phyloP scores from a whole-genome alignment of 2,888 invertebrate species.

The Zaprionus obscuricornis region DNA sequence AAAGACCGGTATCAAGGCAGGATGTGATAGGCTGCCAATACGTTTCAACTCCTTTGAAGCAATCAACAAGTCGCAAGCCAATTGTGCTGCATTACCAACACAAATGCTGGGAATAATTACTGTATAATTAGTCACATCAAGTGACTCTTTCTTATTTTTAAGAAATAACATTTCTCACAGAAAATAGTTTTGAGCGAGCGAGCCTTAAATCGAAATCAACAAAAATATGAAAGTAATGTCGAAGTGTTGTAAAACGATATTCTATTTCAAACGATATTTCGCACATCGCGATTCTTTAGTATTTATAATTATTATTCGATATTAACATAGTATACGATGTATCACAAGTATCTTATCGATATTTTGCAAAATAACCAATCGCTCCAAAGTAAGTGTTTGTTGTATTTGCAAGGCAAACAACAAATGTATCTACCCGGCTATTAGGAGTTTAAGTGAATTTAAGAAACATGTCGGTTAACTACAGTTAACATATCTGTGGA shows the following conservation, averaged over 20 bases:
- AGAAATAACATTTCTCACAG: conserved; percentile 74
- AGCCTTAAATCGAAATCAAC: conserved; percentile 39
- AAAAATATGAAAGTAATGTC: conserved; percentile 73
- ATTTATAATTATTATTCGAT: too few relatives aligned
- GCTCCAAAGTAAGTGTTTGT: too few relatives aligned
- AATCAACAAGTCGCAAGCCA: conserved; percentile 92
- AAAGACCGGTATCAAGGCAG: conserved; percentile 90
- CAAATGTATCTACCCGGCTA: conserved; percentile 37
- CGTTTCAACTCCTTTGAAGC: conserved; percentile 88
- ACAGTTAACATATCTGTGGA: conserved; percentile 96
- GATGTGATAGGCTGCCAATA: conserved; percentile 89
- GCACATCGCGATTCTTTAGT: too few relatives aligned
- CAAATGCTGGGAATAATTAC: conserved; percentile 92
- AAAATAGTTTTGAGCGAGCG: neutral
- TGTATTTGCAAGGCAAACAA: too few relatives aligned
- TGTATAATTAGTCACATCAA: conserved; percentile 86
- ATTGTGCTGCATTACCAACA: conserved; percentile 96
- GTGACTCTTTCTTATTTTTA: conserved; percentile 68
- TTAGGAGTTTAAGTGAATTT: neutral
- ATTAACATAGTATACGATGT: too few relatives aligned
- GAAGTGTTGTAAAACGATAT: too few relatives aligned
- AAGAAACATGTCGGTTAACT: conserved; percentile 89
- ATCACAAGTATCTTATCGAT: too few relatives aligned
- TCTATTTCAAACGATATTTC: too few relatives aligned
- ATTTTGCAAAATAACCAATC: too few relatives aligned